phyloP scores from a whole-genome alignment of 2,888 invertebrate genomes.

The Drosophila testacea region DNA sequence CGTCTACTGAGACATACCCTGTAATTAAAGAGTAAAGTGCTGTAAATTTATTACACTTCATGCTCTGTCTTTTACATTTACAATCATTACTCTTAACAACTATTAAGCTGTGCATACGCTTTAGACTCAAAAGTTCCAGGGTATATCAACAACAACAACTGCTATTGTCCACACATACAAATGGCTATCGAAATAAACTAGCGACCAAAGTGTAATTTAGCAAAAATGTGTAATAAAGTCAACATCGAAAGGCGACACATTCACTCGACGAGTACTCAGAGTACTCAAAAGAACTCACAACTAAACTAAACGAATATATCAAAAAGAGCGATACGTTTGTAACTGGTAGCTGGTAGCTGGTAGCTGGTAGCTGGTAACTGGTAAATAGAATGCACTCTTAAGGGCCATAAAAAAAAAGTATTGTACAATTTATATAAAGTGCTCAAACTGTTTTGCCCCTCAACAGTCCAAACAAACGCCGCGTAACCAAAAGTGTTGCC shows the following conservation, averaged over 20 bases:
- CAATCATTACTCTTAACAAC: not conserved
- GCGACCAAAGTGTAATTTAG: constrained; percentile 78
- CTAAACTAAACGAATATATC: constrained; percentile 69
- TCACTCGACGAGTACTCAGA: constrained; percentile 3
- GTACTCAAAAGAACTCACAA: constrained; percentile 14
- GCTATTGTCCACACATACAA: constrained; percentile 35
- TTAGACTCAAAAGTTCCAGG: not conserved
- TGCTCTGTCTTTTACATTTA: too few species aligned
- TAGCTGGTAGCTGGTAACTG: constrained; percentile 18
- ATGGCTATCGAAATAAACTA: constrained; percentile 68
- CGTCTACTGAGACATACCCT: too few species aligned
- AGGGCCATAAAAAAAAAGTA: constrained; percentile 70
- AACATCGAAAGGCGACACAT: constrained; percentile 25
- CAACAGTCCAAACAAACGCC: constrained; percentile 47
- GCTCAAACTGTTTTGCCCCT: constrained; percentile 50
- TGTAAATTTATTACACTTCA: too few species aligned
- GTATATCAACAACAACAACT: constrained; percentile 36
- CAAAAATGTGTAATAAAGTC: constrained; percentile 76
- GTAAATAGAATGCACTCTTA: constrained; percentile 66
- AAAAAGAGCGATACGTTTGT: constrained; percentile 60
- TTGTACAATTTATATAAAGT: constrained; percentile 79
- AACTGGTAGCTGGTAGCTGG: constrained; percentile 21
- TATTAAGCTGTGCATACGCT: not conserved
- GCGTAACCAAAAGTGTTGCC: constrained; percentile 78
- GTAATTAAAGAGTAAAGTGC: too few species aligned